Evolutionary conservation across 2,888 invertebrate species (phyloP).

Genomic region (Encarsia formosa): DNA sequence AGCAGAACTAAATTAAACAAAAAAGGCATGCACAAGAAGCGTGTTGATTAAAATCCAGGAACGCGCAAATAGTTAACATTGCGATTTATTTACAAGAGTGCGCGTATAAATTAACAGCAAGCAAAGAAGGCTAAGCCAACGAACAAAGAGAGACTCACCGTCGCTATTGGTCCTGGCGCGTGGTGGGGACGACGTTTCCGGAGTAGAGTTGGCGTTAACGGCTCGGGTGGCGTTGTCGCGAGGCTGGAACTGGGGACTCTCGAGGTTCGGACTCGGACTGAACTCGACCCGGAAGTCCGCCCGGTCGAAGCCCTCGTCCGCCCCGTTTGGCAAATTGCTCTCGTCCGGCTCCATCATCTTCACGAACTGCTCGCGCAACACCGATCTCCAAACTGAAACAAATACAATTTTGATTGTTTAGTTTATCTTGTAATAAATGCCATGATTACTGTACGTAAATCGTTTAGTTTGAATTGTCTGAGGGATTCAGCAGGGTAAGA

Average conservation of each 20-base stretch:
- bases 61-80: too few species aligned
- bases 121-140: too few species aligned
- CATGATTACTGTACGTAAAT: not conserved
- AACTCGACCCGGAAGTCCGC: slow-evolving; percentile 52
- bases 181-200: slow-evolving; percentile 46
- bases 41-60: too few species aligned
- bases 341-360: slow-evolving; percentile 78
- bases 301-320: slow-evolving; percentile 51
- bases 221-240: slow-evolving; percentile 39
- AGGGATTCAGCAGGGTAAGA: too few species aligned
- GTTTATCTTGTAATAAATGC: not conserved
- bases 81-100: too few species aligned
- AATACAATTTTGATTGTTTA: slow-evolving; percentile 5
- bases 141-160: slow-evolving; percentile 38
- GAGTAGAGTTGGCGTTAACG: slow-evolving; percentile 33
- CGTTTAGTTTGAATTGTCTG: too few species aligned
- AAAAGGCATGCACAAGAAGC: too few species aligned
- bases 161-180: slow-evolving; percentile 48
- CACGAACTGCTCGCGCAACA: slow-evolving; percentile 71
- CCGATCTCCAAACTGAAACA: slow-evolving; percentile 77
- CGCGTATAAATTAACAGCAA: too few species aligned
- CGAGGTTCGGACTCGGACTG: slow-evolving; percentile 51
- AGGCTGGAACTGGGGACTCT: slow-evolving; percentile 46
- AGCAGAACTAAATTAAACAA: too few species aligned
- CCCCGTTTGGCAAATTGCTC: slow-evolving; percentile 50